Evolutionary conservation across 2,797 vertebrate species (phyloP).

Genomic region (Glossophaga mutica): DNA sequence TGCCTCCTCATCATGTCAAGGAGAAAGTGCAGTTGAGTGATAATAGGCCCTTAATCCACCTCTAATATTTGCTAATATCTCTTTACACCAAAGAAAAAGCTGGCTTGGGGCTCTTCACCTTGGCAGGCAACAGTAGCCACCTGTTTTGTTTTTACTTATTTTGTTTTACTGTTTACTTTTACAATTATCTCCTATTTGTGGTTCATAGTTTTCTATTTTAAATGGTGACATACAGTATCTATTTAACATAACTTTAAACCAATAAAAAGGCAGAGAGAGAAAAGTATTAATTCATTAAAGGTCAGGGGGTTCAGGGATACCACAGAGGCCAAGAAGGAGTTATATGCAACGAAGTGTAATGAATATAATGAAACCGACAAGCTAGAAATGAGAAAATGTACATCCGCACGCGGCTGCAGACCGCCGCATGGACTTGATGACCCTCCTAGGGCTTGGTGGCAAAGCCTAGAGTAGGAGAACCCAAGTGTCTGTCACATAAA

Average conservation of each 20-base stretch:
- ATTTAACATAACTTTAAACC: background rate
- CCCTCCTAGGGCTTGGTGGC: background rate
- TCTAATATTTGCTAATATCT: background rate
- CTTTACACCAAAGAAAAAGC: background rate
- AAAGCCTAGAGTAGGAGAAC: background rate
- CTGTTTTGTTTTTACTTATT: background rate
- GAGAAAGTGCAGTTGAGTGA: background rate
- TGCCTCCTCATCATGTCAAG: background rate
- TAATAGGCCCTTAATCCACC: background rate
- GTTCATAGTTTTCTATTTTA: background rate
- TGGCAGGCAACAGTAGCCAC: background rate
- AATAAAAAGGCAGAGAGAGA: background rate
- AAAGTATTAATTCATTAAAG: background rate
- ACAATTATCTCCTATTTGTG: background rate
- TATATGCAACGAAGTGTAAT: background rate
- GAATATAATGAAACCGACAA: background rate
- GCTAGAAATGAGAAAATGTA: background rate
- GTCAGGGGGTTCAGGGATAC: background rate
- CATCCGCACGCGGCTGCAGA: background rate
- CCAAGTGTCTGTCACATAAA: background rate
- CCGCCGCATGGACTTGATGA: background rate
- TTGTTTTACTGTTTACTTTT: background rate
- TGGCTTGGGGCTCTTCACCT: background rate
- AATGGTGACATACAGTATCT: background rate
- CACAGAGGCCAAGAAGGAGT: background rate